phyloP scores from a whole-genome alignment of 2,113 vertebrate genomes.

The Macrotis lagotis region DNA sequence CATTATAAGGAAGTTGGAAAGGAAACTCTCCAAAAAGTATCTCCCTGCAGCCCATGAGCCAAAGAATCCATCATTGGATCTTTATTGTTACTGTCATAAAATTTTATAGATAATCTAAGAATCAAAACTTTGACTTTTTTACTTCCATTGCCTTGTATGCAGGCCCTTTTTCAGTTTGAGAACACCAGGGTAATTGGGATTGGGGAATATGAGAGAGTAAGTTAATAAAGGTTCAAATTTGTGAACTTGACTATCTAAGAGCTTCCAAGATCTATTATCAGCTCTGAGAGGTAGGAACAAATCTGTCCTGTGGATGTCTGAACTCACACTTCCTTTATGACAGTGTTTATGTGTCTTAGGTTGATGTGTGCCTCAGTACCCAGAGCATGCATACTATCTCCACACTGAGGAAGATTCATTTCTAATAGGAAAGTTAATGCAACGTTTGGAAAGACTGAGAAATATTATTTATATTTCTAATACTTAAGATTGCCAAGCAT shows the following conservation, averaged over 20 bases:
- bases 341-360: slow-evolving; percentile 56
- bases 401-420: not conserved
- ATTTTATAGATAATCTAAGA: slow-evolving; percentile 78
- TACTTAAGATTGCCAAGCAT: not conserved
- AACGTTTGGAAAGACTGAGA: not conserved
- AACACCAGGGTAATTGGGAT: not conserved
- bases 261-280: not conserved
- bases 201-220: not conserved
- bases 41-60: slow-evolving; percentile 69
- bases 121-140: not conserved
- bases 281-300: slow-evolving; percentile 11
- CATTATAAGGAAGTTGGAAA: slow-evolving; percentile 69
- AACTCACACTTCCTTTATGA: slow-evolving; percentile 50
- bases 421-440: not conserved
- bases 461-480: not conserved
- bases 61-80: slow-evolving; percentile 67
- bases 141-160: not conserved
- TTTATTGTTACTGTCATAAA: slow-evolving; percentile 16
- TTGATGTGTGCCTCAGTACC: slow-evolving; percentile 50
- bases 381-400: not conserved
- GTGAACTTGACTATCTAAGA: slow-evolving; percentile 77
- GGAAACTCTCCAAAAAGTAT: slow-evolving; percentile 68
- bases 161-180: not conserved
- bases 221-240: not conserved
- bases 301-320: slow-evolving; percentile 64